Conservation (phyloP, 2,113 vertebrate species). For the Osmerus mordax region DNA sequence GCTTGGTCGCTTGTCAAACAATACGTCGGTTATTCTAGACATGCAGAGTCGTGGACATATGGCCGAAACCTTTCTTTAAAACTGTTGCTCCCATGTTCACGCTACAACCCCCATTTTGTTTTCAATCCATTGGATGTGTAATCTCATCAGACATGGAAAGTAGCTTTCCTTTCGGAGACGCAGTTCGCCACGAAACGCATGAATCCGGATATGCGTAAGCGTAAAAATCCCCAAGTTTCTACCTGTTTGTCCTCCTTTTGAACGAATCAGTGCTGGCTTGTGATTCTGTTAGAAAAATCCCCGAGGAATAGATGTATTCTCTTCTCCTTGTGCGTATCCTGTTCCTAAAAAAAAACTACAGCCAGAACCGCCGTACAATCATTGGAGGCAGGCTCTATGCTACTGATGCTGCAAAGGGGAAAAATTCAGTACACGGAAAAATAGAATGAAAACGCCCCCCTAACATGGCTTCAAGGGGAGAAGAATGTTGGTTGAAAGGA, state of each 20-base stretch:
- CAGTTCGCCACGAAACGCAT: conserved; percentile 17
- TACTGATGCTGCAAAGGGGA: conserved; percentile 72
- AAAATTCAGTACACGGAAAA: conserved; percentile 59
- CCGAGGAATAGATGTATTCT: conserved; percentile 39
- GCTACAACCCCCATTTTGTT: conserved; percentile 55
- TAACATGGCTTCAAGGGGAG: conserved; percentile 32
- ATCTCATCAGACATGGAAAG: conserved; percentile 45
- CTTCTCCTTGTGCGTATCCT: conserved; percentile 54
- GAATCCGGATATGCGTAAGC: conserved; percentile 41
- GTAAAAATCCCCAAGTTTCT: conserved; percentile 49
- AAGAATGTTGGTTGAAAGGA: conserved; percentile 11
- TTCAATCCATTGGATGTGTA: conserved; percentile 32
- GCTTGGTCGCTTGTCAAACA: conserved; percentile 13
- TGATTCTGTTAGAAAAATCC: conserved; percentile 40
- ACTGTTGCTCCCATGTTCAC: conserved; percentile 42
- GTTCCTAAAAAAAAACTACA: conserved; percentile 42
- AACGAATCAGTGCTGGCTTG: conserved; percentile 36
- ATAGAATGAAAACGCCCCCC: conserved; percentile 51
- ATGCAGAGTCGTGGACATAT: conserved; percentile 18
- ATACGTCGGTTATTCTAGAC: conserved; percentile 10
- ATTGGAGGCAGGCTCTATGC: conserved; percentile 66
- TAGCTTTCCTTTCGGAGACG: conserved; percentile 22
- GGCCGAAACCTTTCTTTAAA: conserved; percentile 32
- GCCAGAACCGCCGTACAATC: conserved; percentile 55
- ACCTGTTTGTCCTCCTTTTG: conserved; percentile 62